phyloP scores from a whole-genome alignment of 1,140 invertebrate genomes.

The Leucophenga varia region DNA sequence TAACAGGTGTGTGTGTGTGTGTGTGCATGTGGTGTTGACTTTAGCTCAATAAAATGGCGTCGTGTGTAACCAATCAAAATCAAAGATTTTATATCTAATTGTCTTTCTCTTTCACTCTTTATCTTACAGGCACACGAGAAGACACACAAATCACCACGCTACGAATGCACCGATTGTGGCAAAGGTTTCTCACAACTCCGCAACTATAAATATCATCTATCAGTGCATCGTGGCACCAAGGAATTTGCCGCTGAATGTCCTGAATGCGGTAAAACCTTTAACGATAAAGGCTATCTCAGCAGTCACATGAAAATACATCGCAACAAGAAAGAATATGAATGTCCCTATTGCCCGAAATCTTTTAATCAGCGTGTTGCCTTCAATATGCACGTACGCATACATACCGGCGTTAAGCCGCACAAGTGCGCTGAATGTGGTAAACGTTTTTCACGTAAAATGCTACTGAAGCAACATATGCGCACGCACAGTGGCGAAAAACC shows the following conservation, averaged over 20 bases:
- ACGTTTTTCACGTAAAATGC: conserved; percentile 80
- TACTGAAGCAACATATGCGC: conserved; percentile 75
- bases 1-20: too few relatives aligned
- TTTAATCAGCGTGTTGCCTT: conserved; percentile 81
- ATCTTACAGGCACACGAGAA: conserved; percentile 44
- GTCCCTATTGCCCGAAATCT: conserved; percentile 71
- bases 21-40: too few relatives aligned
- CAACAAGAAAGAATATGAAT: conserved; percentile 75
- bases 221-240: conserved; percentile 71
- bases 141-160: conserved; percentile 64
- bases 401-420: conserved; percentile 82
- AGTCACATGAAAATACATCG: conserved; percentile 79
- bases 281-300: conserved; percentile 74
- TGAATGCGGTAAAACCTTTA: conserved; percentile 76
- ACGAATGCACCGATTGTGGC: conserved; percentile 73
- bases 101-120: conserved; percentile 2
- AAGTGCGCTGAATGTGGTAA: conserved; percentile 83
- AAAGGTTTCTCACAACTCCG: conserved; percentile 77
- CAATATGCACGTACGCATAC: conserved; percentile 80
- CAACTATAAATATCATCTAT: conserved; percentile 76
- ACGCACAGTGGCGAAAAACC: conserved; percentile 65
- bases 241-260: conserved; percentile 75
- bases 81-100: conserved; percentile 1
- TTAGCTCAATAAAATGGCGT: conserved; percentile 32
- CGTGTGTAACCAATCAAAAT: conserved; percentile 6